Conservation (phyloP, 2,113 vertebrate species). For the Coturnix japonica region DNA sequence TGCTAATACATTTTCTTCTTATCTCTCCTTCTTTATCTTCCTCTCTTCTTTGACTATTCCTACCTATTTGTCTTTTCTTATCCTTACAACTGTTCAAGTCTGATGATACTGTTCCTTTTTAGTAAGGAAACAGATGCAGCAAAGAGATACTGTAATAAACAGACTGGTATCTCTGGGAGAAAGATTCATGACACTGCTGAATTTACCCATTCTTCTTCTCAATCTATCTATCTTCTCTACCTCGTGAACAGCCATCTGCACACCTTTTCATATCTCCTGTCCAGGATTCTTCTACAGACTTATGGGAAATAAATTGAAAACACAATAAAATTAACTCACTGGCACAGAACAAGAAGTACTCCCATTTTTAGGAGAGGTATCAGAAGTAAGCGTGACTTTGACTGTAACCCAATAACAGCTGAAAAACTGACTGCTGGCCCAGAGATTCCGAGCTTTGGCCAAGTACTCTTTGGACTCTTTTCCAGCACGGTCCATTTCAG, state of each 20-base stretch:
- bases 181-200: too few species aligned
- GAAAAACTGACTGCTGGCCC: not conserved
- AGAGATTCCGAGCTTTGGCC: not conserved
- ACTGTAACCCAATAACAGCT: not conserved
- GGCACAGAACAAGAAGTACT: not conserved
- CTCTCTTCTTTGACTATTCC: not conserved
- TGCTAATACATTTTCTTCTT: not conserved
- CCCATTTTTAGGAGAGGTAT: not conserved
- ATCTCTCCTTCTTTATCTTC: not conserved
- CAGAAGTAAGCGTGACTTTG: not conserved
- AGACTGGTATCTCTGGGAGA: not conserved
- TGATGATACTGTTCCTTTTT: not conserved
- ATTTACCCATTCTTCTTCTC: not conserved
- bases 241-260: not conserved
- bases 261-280: not conserved
- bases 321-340: not conserved
- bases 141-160: not conserved
- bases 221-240: not conserved
- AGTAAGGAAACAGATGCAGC: constrained; percentile 24
- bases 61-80: not conserved
- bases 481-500: not conserved
- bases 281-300: not conserved
- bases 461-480: not conserved
- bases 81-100: not conserved
- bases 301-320: not conserved